Base-by-base conservation (phyloP, 2,113 vertebrate species). In the Corynorhinus townsendii region DNA sequence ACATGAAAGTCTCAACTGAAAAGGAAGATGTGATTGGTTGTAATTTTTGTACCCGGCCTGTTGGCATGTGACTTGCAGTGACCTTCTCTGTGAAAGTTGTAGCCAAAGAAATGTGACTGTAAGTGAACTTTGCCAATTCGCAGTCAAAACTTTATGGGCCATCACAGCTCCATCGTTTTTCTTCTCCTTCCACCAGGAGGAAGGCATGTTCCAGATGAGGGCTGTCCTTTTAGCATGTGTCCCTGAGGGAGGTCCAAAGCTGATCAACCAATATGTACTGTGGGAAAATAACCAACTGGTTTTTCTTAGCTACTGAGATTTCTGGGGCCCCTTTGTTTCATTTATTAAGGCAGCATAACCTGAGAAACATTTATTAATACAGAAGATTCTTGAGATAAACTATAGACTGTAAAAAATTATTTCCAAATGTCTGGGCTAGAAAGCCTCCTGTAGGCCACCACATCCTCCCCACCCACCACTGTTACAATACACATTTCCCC, bases 291-390 rank as follows among this genome's bases (percentile, higher is more conserved):
- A 90, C 43, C 40, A 94, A 73, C 15, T 54, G 89, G 43, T 75
- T 93, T 91, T 83, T 84, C 56, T 92, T 72, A 83, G 64, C 28
- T 62, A 87, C 47, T 66, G 28, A 90, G 52, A 90, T 92, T 92
- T 81, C 59, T 82, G 17, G 6, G 52, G 30, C n/a, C 15, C 12
- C 35, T 90, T 75, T 16, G 40, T 12, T 66, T 69, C 79, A 47
- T 40, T 38, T 84, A 54, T 66, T 84, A 93, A 91, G 47, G 28
- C 62, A 79, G 35, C 49, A 89, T 64, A 95, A 83, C 11, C 47
- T 62, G 64, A 11, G 7, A 47, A 89, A 94, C 56, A 22, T 86
- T 75, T 82, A 76, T 54, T 72, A 90, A 62, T 5, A 84, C 7
- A 4, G n/a, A 79, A 89, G 73, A 69, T 40, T 69, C 28, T 64